Conservation (phyloP, 2,113 vertebrate genomes). For the Zootoca vivipara region DNA sequence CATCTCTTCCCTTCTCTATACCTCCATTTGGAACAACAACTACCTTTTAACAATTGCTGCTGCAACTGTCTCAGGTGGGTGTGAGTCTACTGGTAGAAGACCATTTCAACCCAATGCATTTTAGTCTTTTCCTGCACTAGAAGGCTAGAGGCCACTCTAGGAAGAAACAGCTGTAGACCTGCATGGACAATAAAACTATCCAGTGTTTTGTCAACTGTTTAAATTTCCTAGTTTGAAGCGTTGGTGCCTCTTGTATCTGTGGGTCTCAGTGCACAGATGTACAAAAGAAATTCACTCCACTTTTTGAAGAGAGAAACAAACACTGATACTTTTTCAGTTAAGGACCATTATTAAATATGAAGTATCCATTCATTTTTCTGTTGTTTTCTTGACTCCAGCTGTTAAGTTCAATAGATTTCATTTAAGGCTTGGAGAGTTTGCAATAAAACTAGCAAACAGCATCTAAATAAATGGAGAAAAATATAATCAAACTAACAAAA, state of each 20-base stretch:
- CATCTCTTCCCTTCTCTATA: too few relatives aligned
- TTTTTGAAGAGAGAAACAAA: not conserved
- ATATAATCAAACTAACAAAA: not conserved
- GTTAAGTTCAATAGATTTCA: constrained; percentile 7
- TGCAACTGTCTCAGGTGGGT: not conserved
- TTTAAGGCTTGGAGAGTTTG: not conserved
- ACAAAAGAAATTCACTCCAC: not conserved
- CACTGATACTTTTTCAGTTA: not conserved
- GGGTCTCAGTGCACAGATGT: too few relatives aligned
- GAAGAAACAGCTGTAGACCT: not conserved
- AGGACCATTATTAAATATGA: not conserved
- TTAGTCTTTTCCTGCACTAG: not conserved
- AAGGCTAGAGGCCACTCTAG: not conserved
- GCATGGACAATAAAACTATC: not conserved
- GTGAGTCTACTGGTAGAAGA: not conserved
- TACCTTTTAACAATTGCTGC: too few relatives aligned
- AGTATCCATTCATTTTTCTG: not conserved
- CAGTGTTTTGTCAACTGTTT: not conserved
- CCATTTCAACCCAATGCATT: not conserved
- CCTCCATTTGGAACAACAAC: too few relatives aligned
- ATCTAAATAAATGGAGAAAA: not conserved
- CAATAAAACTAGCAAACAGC: not conserved
- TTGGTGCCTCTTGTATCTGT: not conserved
- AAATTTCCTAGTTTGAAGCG: not conserved
- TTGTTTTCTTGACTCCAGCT: constrained; percentile 1